Evolutionary conservation across 2,113 vertebrate species (phyloP).

Genomic region (Piprites chloris): DNA sequence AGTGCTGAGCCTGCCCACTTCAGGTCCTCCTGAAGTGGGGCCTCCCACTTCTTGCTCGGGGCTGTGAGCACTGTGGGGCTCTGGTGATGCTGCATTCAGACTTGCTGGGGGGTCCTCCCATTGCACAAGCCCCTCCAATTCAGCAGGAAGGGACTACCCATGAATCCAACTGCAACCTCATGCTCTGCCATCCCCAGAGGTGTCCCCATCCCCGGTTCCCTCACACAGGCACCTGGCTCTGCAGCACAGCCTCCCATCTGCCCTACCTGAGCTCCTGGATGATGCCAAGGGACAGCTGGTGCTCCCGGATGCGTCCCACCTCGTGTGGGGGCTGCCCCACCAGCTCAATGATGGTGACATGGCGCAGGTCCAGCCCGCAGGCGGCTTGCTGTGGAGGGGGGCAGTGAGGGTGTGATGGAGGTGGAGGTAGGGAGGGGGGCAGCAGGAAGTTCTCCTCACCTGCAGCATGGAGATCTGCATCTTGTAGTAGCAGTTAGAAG

Average conservation of each 20-base stretch:
- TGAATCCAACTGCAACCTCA: accelerated
- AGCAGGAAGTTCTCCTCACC: slow-evolving; percentile 61
- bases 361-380: slow-evolving; percentile 89
- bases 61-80: neutral
- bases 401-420: neutral
- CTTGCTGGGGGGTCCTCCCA: neutral
- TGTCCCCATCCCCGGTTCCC: accelerated
- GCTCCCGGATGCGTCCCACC: slow-evolving; percentile 87
- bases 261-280: slow-evolving; percentile 89
- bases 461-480: slow-evolving; percentile 91
- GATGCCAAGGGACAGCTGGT: slow-evolving; percentile 75
- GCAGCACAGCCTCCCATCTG: neutral
- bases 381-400: slow-evolving; percentile 74
- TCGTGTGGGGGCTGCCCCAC: slow-evolving; percentile 84
- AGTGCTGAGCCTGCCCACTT: neutral
- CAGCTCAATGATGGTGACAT: slow-evolving; percentile 86
- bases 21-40: neutral
- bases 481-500: slow-evolving; percentile 85
- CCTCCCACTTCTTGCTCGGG: neutral
- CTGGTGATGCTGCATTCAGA: neutral
- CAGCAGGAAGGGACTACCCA: neutral
- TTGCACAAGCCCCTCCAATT: accelerated
- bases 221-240: accelerated
- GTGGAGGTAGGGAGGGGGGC: neutral
- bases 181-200: neutral